These are phyloP conservation scores for Coluber constrictor DNA, from an alignment of 2,797 vertebrate species.

Conservation along the genomic window DNA sequence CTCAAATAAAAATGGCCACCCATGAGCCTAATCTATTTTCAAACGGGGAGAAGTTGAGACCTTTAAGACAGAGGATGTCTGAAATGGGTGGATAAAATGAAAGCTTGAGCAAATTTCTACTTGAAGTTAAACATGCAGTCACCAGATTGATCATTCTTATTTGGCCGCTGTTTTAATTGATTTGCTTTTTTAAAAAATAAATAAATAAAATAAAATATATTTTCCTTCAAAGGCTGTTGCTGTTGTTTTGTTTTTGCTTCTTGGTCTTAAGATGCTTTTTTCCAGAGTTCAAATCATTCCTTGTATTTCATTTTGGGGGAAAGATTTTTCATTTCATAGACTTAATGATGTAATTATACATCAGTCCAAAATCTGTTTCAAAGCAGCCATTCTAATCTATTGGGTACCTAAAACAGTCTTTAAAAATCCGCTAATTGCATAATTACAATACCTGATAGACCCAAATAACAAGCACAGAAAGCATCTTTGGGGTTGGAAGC, in stretches of 20 bases:
- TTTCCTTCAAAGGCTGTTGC: neutral
- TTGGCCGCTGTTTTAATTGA: neutral
- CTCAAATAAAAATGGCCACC: neutral
- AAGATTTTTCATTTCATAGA: conserved; percentile 59
- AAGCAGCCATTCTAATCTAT: conserved; percentile 61
- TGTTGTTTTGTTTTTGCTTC: conserved; percentile 5
- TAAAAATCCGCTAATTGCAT: conserved; percentile 62
- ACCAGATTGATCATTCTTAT: neutral
- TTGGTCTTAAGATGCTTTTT: conserved; percentile 15
- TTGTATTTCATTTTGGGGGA: conserved; percentile 54
- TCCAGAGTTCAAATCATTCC: conserved; percentile 46
- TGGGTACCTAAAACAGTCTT: conserved; percentile 57
- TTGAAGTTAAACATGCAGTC: neutral
- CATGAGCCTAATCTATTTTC: neutral
- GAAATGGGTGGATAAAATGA: neutral
- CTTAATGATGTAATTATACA: conserved; percentile 63
- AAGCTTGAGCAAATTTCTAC: neutral
- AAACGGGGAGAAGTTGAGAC: neutral
- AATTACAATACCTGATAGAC: conserved; percentile 62
- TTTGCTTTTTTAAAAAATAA: neutral
- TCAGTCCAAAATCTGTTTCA: conserved; percentile 62
- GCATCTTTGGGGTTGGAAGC: conserved; percentile 47
- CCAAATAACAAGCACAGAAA: conserved; percentile 51
- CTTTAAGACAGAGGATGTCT: neutral
- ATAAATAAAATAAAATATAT: conserved; percentile 1